Evolutionary conservation across 2,797 vertebrate species (phyloP).

Genomic region (Nyctalus aviator): DNA sequence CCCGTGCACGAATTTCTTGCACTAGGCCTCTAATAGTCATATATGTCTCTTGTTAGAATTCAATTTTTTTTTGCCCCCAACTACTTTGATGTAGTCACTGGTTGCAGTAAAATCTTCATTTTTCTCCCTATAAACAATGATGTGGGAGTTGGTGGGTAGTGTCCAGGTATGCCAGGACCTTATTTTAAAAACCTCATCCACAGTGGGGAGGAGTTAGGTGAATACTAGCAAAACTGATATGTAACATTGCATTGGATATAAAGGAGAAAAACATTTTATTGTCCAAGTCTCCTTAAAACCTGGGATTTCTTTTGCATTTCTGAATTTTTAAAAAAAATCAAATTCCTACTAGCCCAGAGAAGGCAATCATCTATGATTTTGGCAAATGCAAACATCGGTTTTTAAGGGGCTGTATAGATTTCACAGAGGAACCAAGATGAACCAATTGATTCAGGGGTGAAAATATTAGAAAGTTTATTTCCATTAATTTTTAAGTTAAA

Average conservation of each 20-base stretch:
- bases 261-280: neutral
- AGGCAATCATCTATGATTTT: neutral
- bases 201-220: neutral
- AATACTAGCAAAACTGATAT: neutral
- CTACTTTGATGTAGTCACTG: neutral
- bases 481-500: neutral
- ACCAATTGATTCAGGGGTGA: neutral
- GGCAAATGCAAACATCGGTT: neutral
- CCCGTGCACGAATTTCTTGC: too few relatives aligned
- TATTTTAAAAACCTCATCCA: neutral
- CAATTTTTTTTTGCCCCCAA: neutral
- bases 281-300: neutral
- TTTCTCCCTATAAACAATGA: neutral
- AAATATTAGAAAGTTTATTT: neutral
- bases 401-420: neutral
- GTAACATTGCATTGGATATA: neutral
- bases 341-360: neutral
- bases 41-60: neutral
- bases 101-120: neutral
- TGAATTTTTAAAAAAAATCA: neutral
- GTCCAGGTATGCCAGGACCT: neutral
- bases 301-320: neutral
- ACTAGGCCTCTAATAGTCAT: neutral
- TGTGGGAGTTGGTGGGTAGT: rapidly evolving
- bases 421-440: neutral